Evolutionary conservation across 92 coral and sea anemone species (phyloP), one percentile per base, ranked within the genome.

Genomic region (Plumapathes pennacea): DNA sequence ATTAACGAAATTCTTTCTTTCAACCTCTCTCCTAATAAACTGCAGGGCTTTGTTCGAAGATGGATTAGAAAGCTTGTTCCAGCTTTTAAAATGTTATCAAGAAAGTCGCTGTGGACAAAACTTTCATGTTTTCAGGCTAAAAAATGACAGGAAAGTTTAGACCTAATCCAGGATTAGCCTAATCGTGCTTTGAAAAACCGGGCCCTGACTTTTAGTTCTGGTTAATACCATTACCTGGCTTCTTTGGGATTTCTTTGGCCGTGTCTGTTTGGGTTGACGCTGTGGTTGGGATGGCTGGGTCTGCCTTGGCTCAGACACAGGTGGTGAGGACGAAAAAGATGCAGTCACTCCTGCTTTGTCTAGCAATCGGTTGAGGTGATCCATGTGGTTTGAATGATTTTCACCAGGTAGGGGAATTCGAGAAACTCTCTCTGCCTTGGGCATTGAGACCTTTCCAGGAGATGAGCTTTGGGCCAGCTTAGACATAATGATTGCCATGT

Each of bases 401-500:
- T 81, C 84, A 9, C 88, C 88, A 5, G 86, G 86, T 32, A 87
- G 56, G 14, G 95, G 86, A 39, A 87, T 83, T 34, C 76, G 86
- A 8, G 83, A 78, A 18, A 77, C 66, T n/a, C n/a, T n/a, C n/a
- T n/a, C n/a, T n/a, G n/a, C n/a, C n/a, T n/a, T n/a, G 0, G 85
- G 77, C 10, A 72, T 62, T 13, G 53, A 72, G 11, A 69, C 62
- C 25, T 74, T 68, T 37, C 65, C 65, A 8, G 49, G 51, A 21
- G 84, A 62, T 7, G 72, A 62, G 23, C 52, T 72, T 58, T 76
- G 72, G 54, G 92, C 92, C 31, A 87, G 70, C 37, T 82, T 87
- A 36, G 95, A 84, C 77, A 82, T 89, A 51, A 87, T 87, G 10
- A 87, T 76, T 8, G 95, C 95, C 72, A 77, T 68, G 50, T 87